Evolutionary conservation across 2,797 vertebrate species (phyloP).

Genomic region (Xyrichtys novacula): DNA sequence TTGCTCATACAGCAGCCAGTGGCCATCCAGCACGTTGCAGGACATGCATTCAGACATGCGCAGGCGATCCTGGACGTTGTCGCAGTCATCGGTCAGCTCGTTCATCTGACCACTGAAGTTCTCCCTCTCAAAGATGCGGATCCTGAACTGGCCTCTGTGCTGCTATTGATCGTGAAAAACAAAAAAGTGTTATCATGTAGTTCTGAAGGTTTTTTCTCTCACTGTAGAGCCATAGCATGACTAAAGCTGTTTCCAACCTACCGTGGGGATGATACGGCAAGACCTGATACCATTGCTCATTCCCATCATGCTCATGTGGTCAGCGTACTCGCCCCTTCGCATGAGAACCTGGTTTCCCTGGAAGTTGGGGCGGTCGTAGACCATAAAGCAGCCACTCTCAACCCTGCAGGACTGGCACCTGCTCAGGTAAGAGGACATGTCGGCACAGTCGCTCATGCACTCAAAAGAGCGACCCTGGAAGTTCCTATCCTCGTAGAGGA

Average conservation of each 20-base stretch:
- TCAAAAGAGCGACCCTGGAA: slow-evolving; percentile 83
- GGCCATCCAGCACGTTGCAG: slow-evolving; percentile 71
- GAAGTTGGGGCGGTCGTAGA: slow-evolving; percentile 77
- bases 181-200: neutral
- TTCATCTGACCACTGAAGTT: slow-evolving; percentile 68
- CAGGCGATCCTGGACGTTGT: slow-evolving; percentile 69
- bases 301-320: slow-evolving; percentile 77
- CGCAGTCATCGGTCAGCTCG: slow-evolving; percentile 74
- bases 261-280: slow-evolving; percentile 77
- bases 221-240: neutral
- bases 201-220: neutral
- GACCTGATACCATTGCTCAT: slow-evolving; percentile 68
- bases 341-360: slow-evolving; percentile 77
- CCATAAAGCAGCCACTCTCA: slow-evolving; percentile 79
- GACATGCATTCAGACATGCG: slow-evolving; percentile 72
- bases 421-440: slow-evolving; percentile 78
- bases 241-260: slow-evolving; percentile 18
- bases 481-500: slow-evolving; percentile 79
- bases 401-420: slow-evolving; percentile 78
- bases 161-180: slow-evolving; percentile 21
- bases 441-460: slow-evolving; percentile 76
- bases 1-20: slow-evolving; percentile 77
- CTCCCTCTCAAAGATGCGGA: slow-evolving; percentile 72
- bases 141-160: slow-evolving; percentile 63
- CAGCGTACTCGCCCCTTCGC: slow-evolving; percentile 76